Evolutionary conservation across 92 coral and sea anemone species (phyloP), one percentile per base, ranked within the genome.

Genomic region (Epizoanthus ramosus): DNA sequence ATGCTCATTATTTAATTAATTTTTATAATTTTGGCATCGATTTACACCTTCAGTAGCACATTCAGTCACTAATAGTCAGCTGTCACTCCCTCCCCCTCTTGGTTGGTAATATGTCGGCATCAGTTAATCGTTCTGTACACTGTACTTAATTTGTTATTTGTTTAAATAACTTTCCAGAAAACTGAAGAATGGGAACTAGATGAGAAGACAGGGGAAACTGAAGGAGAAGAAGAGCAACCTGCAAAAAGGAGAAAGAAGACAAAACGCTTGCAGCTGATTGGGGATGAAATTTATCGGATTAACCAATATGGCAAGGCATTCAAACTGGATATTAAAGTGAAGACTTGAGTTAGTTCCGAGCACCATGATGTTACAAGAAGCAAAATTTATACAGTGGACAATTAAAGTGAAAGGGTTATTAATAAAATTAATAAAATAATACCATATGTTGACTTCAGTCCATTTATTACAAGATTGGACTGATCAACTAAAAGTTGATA

Each of bases 101-200:
- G n/a, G 10, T 47, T 9, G n/a, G 10, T 23, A 35, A 35, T n/a
- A n/a, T 3, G 41, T 28, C 31, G n/a, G 45, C 3, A 70, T 70
- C 45, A 70, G 57, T 70, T 6, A 33, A 19, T 8, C 35, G 5
- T 18, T 5, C 41, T 8, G 45, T 47, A 13, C 50, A n/a, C n/a
- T n/a, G n/a, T n/a, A n/a, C n/a, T n/a, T n/a, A n/a, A n/a, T 63
- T 28, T 45, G 59, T 5, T 22, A 8, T 23, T 18, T 25, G 28
- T 8, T 22, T 50, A 56, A 6, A 37, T 37, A 37, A 37, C 70
- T 59, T 71, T 53, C 50, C 87, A 96, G 99, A 96, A 92, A 96
- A 94, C 94, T n/a, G 99, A 96, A 72, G 92, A 97, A 6, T 96
- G 99, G 99, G 99, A 96, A 80, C 47, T 86, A 70, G 98, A 91